Evolutionary conservation across 2,797 vertebrate genomes (phyloP), one percentile per base, ranked within the genome.

Genomic region (Simalia tracyae): DNA sequence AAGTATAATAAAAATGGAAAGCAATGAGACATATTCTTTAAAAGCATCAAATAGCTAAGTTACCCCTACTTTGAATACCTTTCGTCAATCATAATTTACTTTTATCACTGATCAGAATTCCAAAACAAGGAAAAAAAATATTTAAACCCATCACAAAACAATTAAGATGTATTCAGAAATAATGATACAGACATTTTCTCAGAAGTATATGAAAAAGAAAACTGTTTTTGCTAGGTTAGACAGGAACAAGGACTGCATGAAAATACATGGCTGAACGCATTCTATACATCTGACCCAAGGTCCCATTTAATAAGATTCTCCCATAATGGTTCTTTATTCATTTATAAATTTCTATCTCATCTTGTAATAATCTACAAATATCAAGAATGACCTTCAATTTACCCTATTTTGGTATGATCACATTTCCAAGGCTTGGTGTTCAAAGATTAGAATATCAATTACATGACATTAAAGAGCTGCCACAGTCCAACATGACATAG

Each of bases 51-150:
- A 91, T 8, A 2, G 59, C 89, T 19, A 92, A 81, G 93, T 93
- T 92, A 91, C 59, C 86, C 91, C 1, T 2, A 22, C 92, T 95
- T 92, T 89, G 31, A 89, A 93, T 2, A 64, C 15, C n/a, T 66
- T 31, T 68, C n/a, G 31, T 68, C n/a, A 68, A 28, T 31, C 66
- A 68, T 68, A 68, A 31, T 68, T 68, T 15, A 31, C 31, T 68
- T 68, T 68, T n/a, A 68, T 31, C 28, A 28, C 66, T 68, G 66
- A 31, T 31, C 28, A 68, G 66, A 68, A n/a, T 68, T 31, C 31
- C 66, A 68, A 31, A 68, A 28, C n/a, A n/a, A 66, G 50, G 50
- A 28, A 31, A 68, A 68, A 68, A 31, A 31, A 31, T 72, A 5
- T 72, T 89, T 89, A 36, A 57, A 31, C 14, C 1, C 24, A 87